A percentile compares a stretch with the other conserved stretches of the same genome.
These are phyloP conservation scores for Brachionus manjavacas DNA, from an alignment of 1,140 invertebrate genomes.

Conservation along the genomic window DNA sequence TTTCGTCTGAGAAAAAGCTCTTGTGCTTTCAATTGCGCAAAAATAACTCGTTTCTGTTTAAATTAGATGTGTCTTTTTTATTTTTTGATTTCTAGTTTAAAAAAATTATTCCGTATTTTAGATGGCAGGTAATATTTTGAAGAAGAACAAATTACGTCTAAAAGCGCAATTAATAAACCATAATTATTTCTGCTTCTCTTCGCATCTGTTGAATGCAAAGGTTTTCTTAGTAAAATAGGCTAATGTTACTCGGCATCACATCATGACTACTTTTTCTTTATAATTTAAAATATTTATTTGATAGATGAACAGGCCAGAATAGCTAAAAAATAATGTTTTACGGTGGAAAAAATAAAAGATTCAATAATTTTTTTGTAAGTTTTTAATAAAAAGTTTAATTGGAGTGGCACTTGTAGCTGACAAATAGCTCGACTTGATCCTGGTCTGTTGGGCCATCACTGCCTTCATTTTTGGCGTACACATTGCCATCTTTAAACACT, in stretches of 20 bases:
- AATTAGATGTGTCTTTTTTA: not conserved
- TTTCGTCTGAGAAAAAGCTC: not conserved
- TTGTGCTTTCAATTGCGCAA: not conserved
- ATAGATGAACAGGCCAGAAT: not conserved
- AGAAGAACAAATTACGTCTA: not conserved
- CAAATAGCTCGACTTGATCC: constrained; percentile 10
- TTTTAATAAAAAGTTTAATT: not conserved
- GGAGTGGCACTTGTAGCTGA: not conserved
- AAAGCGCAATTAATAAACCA: not conserved
- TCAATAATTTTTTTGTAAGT: not conserved
- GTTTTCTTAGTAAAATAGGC: not conserved
- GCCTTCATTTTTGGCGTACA: not conserved
- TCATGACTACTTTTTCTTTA: not conserved
- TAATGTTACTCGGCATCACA: not conserved
- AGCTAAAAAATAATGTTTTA: not conserved
- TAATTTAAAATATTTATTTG: not conserved
- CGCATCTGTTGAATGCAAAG: not conserved
- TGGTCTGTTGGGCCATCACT: not conserved
- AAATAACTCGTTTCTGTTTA: not conserved
- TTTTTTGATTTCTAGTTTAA: not conserved
- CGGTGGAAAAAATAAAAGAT: not conserved
- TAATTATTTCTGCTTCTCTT: not conserved
- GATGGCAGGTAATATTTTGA: not conserved
- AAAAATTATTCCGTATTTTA: not conserved
- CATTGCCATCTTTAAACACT: not conserved